Percentiles rank a stretch among this genome's conserved stretches.
Conservation (phyloP, 2,888 invertebrate genomes). For the Nudaria mundana region DNA sequence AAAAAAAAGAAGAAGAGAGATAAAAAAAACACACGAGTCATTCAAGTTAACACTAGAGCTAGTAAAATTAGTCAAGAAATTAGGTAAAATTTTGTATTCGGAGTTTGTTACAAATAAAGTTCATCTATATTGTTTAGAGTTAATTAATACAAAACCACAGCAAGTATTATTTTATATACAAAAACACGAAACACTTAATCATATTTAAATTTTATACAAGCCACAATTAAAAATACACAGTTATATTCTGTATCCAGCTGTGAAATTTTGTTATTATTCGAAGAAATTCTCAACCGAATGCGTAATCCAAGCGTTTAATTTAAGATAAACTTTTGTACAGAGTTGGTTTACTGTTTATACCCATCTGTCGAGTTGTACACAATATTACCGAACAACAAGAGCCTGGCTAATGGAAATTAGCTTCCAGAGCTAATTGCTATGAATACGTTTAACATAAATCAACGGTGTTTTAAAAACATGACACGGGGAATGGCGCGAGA, state of each 20-base stretch:
- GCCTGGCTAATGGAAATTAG: conserved; percentile 55
- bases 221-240: conserved; percentile 4
- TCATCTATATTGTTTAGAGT: too few relatives aligned
- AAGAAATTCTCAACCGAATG: conserved; percentile 3
- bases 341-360: conserved; percentile 21
- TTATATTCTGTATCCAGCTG: conserved; percentile 2
- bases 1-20: too few relatives aligned
- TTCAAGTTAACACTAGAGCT: too few relatives aligned
- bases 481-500: too few relatives aligned
- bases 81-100: too few relatives aligned
- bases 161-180: too few relatives aligned
- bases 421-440: conserved; percentile 53
- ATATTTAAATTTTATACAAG: conserved; percentile 5
- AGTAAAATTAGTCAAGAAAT: too few relatives aligned
- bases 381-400: conserved; percentile 44
- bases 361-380: conserved; percentile 25
- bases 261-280: conserved; percentile 9
- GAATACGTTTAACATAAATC: conserved; percentile 61
- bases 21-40: too few relatives aligned
- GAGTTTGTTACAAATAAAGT: too few relatives aligned
- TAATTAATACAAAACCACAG: too few relatives aligned
- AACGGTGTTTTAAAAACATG: conserved; percentile 52
- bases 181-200: neutral
- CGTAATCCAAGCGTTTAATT: conserved; percentile 11
- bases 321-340: conserved; percentile 8